Conservation (phyloP, 2,797 vertebrate species). For the Lepilemur septentrionalis region DNA sequence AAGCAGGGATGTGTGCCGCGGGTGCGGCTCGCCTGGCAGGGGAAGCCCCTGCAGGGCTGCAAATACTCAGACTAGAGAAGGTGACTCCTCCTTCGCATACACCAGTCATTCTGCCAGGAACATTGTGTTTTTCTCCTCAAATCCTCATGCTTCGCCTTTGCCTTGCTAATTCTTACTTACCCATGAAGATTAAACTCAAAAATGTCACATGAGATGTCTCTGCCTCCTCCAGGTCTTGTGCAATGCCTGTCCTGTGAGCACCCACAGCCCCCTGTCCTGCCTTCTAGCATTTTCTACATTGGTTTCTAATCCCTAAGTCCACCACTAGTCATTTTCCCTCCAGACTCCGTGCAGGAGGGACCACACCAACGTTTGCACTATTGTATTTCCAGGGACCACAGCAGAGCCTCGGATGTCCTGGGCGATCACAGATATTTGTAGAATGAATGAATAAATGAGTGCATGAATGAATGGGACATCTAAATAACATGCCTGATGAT, state of each 20-base stretch:
- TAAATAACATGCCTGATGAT: accelerated
- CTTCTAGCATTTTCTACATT: too few relatives aligned
- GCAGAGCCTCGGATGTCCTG: accelerated
- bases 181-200: neutral
- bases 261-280: accelerated
- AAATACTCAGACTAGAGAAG: neutral
- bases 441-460: neutral
- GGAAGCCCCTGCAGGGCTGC: accelerated
- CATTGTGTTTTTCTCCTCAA: neutral
- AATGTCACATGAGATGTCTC: accelerated
- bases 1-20: accelerated
- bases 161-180: neutral
- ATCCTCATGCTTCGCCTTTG: neutral
- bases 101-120: too few relatives aligned
- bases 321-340: too few relatives aligned
- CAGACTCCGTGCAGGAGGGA: neutral
- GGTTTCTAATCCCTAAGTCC: neutral
- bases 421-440: accelerated
- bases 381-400: too few relatives aligned
- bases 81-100: accelerated
- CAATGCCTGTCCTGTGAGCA: accelerated
- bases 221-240: neutral
- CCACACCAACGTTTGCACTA: accelerated
- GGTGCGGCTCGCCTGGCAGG: neutral
- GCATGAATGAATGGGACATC: neutral